phyloP scores from a whole-genome alignment of 2,113 vertebrate genomes.

The Centropus unirufus region DNA sequence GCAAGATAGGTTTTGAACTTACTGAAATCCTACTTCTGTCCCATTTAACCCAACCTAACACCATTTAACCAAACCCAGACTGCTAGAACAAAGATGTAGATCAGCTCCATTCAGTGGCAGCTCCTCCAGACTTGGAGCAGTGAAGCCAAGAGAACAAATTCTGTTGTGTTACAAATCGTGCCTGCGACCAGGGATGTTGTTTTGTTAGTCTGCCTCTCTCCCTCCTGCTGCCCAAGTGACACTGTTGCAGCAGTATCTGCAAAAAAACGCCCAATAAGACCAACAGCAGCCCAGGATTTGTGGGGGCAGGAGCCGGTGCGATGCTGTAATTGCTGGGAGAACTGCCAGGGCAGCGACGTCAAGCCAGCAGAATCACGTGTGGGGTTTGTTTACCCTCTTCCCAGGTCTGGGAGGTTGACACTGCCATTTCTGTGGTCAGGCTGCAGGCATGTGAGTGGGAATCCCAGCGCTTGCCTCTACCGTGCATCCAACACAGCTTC shows the following conservation, averaged over 20 bases:
- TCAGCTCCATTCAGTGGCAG: background rate
- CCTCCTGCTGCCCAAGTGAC: conserved; percentile 3
- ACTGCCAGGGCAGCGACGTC: conserved; percentile 35
- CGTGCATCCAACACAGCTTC: background rate
- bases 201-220: background rate
- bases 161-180: background rate
- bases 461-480: conserved; percentile 14
- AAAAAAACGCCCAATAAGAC: background rate
- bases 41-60: background rate
- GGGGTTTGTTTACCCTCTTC: conserved; percentile 58
- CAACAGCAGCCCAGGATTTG: background rate
- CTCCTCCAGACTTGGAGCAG: background rate
- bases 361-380: conserved; percentile 25
- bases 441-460: background rate
- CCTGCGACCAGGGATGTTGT: background rate
- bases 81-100: rapidly evolving
- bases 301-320: conserved; percentile 12
- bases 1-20: background rate
- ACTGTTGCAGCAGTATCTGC: background rate
- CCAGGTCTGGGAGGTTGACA: background rate
- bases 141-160: background rate
- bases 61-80: background rate
- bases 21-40: background rate
- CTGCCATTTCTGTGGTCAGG: conserved; percentile 59
- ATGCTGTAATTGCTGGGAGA: conserved; percentile 53